Base-by-base conservation (phyloP, 2,797 vertebrate genomes). In the Cephalopachus bancanus region DNA sequence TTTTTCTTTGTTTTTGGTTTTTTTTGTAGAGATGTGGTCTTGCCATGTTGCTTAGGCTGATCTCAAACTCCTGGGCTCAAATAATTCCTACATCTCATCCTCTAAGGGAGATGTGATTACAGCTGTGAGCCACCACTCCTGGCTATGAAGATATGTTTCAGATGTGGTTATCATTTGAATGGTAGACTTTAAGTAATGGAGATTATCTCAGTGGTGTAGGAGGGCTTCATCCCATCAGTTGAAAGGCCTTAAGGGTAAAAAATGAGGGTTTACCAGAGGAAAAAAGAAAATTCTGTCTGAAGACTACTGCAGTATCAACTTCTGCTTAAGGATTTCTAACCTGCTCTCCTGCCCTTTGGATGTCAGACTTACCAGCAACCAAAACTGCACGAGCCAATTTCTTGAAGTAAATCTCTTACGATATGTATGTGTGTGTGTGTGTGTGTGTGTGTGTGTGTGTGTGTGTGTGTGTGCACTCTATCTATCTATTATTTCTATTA, bases 171-270 rank as follows among this genome's bases (percentile, higher is more conserved):
- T 55, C 14, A 89, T 16, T 14, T 79, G 49, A 7, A 74, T 28
- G 44, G 55, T 79, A 84, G 49, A 89, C 37, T 93, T 93, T 88
- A 88, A 83, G 33, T 69, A 85, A 55, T 79, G 7, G 15, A 62
- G 12, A 75, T 79, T 33, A 71, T 5, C 67, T 81, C 10, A 33
- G 44, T 95, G 57, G 87, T 65, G 9, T 65, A 30, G 4, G 0
- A 76, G n/a, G n/a, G 4, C 30, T 49, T 83, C 26, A 71, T 72
- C 37, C 19, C 75, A 76, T 94, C 20, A 94, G 8, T 57, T 89
- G 51, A 74, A 95, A 94, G 7, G 4, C 8, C 57, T 89, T 75
- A 76, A 51, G 33, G 51, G 20, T 65, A 71, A 89, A 85, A 96
- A 33, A 11, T 28, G 74, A 87, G 24, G 24, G 2, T 64, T 15